Conservation (phyloP, 2,888 invertebrate species). For the Rutpela maculata region DNA sequence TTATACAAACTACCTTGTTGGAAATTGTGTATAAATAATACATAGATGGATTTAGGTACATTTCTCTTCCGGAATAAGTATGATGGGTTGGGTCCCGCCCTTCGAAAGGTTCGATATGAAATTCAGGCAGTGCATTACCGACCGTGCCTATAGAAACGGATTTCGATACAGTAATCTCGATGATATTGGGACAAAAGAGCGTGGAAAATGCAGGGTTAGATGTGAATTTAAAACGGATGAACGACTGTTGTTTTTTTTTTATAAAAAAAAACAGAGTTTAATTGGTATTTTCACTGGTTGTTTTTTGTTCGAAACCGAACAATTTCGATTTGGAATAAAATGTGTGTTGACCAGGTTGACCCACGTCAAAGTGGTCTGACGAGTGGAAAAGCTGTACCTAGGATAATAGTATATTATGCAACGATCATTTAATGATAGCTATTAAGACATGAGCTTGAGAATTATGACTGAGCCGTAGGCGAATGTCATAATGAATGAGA, state of each 20-base stretch:
- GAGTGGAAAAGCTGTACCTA: no score
- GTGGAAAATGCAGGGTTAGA: neutral
- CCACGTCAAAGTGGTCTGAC: no score
- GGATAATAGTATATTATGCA: no score
- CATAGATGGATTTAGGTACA: conserved; percentile 1
- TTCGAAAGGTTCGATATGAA: neutral
- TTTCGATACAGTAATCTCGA: conserved; percentile 1
- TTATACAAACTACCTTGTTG: neutral
- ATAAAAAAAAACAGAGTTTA: neutral
- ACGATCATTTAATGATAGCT: no score
- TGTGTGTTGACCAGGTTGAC: no score
- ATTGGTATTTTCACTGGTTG: neutral
- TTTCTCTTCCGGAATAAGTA: conserved; percentile 23
- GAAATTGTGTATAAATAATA: conserved; percentile 25
- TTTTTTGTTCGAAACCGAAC: neutral
- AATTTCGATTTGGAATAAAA: no score
- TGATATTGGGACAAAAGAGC: neutral
- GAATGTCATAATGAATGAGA: no score
- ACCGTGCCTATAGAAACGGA: conserved; percentile 1
- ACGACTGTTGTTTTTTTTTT: neutral
- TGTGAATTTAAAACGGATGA: neutral
- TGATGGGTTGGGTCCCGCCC: conserved; percentile 8
- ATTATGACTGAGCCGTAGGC: no score
- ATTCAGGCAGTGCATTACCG: conserved; percentile 1
- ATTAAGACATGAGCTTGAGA: no score